A percentile compares a stretch with the other conserved stretches of the same genome.
These are phyloP conservation scores for Andrena bucephala DNA, from an alignment of 2,888 invertebrate genomes.

Conservation along the genomic window DNA sequence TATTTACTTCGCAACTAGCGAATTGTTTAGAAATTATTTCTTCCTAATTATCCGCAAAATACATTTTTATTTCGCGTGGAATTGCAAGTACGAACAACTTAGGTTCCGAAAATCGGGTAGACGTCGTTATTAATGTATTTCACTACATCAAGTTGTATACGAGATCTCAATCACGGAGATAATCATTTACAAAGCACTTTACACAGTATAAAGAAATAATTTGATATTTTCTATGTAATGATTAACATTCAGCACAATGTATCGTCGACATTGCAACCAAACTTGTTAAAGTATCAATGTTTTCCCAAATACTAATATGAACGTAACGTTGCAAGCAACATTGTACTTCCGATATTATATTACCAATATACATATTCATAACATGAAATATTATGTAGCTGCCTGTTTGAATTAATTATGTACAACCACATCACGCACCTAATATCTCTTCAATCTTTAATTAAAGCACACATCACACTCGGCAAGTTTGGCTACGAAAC, in stretches of 20 bases:
- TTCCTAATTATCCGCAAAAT: background rate
- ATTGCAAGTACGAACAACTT: background rate
- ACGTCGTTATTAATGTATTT: background rate
- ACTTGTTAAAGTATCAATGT: too few relatives aligned
- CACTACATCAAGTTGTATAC: background rate
- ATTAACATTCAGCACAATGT: background rate
- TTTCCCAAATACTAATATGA: too few relatives aligned
- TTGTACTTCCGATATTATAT: background rate
- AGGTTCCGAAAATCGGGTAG: background rate
- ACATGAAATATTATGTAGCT: slow-evolving; percentile 4
- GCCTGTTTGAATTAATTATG: slow-evolving; percentile 6
- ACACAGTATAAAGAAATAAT: background rate
- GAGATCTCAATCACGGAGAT: background rate
- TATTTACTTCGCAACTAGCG: background rate
- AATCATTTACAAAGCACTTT: background rate
- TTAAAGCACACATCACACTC: background rate
- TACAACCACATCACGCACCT: background rate
- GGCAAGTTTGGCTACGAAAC: background rate
- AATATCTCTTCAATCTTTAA: slow-evolving; percentile 8
- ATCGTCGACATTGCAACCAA: too few relatives aligned
- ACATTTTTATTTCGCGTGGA: background rate
- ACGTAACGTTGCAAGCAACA: background rate
- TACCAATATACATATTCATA: background rate
- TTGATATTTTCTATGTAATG: background rate
- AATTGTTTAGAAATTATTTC: background rate